Evolutionary conservation across 2,888 invertebrate species (phyloP), one percentile per base, ranked within the genome.

Genomic region (Hofmannophila pseudospretella): DNA sequence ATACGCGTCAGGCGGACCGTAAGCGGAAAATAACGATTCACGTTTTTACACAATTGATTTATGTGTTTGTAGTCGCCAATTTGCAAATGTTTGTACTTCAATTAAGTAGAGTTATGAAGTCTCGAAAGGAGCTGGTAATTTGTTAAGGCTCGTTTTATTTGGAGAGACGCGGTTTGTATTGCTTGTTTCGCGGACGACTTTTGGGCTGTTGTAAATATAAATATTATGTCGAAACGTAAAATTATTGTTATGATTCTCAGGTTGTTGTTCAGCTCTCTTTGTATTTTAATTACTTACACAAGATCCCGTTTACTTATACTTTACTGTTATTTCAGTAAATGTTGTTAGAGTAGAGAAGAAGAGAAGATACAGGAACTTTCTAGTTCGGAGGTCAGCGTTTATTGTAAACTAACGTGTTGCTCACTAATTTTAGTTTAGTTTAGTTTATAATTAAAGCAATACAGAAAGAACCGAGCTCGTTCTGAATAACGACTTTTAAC

Each of bases 41-140:
- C 44, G 42, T 51, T 56, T 55, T 52, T 43, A 47, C 38, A 37
- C 45, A 42, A 64, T 68, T 71, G 69, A 75, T 75, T 72, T 66
- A 70, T 68, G 54, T 46, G 46, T 64, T 58, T 55, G 47, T 59
- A 61, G 61, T 62, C 54, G 49, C 54, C 66, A 74, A 72, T 75
- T 72, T 70, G 69, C 57, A 63, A 71, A 64, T 67, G 55, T 66
- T 73, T 67, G 62, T 58, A 57, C 64, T 62, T 60, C 62, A 68
- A 70, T 72, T 69, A 71, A 63, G 47, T 48, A 40, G 54, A 67
- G 61, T 69, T 72, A 68, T 71, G 65, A 67, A 61, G 58, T 60
- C 46, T 64, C 41, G 42, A 57, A 54, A 54, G 56, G 57, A 44
- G 43, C 39, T 42, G 32, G 44, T 58, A 49, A 67, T 60, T 67